A percentile compares a stretch with the other conserved stretches of the same genome.
phyloP scores from a whole-genome alignment of 2,888 invertebrate genomes.

The Mythimna ferrago region DNA sequence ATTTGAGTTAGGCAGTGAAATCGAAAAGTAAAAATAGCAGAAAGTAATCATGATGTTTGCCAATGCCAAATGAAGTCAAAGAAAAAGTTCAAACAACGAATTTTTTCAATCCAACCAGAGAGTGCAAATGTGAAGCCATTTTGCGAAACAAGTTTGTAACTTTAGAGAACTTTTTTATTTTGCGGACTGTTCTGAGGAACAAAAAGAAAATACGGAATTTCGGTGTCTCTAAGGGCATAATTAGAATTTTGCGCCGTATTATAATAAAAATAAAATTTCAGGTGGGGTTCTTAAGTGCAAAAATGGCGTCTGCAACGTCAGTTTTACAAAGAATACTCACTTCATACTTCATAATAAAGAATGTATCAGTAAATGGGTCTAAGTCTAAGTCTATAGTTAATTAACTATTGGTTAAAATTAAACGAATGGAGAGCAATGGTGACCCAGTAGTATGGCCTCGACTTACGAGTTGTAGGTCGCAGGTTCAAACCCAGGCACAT shows the following conservation, averaged over 20 bases:
- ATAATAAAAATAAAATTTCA: background rate
- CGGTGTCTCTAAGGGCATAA: constrained; percentile 1
- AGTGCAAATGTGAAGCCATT: constrained; percentile 55
- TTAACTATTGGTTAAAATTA: too few relatives aligned
- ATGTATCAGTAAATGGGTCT: too few relatives aligned
- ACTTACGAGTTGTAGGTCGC: too few relatives aligned
- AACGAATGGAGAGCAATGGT: too few relatives aligned
- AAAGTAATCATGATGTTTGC: constrained; percentile 32
- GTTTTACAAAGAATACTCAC: too few relatives aligned
- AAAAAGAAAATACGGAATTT: constrained; percentile 28
- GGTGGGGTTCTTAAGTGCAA: background rate
- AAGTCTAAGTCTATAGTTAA: background rate
- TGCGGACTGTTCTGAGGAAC: constrained; percentile 23
- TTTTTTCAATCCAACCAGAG: constrained; percentile 47
- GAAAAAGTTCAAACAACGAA: constrained; percentile 30
- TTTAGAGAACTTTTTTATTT: constrained; percentile 48
- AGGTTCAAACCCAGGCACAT: too few relatives aligned
- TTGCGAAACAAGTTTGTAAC: constrained; percentile 53
- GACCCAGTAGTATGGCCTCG: too few relatives aligned
- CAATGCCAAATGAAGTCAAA: constrained; percentile 34
- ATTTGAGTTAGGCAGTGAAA: background rate
- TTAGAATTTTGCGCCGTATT: constrained; percentile 10
- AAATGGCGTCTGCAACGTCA: background rate
- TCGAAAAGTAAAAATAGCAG: constrained; percentile 24
- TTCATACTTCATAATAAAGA: too few relatives aligned